phyloP scores from a whole-genome alignment of 2,113 vertebrate genomes.

The human (Homo sapiens) region GRCh38 chr6:121427001-121427500 shows the following conservation, averaged over 20 bases:
- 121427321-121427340: background rate
- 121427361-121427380: background rate
- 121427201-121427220: background rate
- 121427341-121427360: background rate
- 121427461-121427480: background rate
- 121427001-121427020: background rate
- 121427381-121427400: background rate
- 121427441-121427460: background rate
- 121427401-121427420: background rate
- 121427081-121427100: background rate
- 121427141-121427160: background rate
- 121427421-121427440: background rate
- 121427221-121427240: background rate
- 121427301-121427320: background rate
- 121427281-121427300: background rate
- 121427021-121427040: background rate
- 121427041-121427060: background rate
- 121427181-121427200: background rate
- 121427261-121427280: background rate
- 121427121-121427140: background rate
- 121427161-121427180: background rate
- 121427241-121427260: background rate
- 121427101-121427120: background rate
- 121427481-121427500: background rate
- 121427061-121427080: background rate